Evolutionary conservation across 2,888 invertebrate genomes (phyloP), one percentile per base, ranked within the genome.

Genomic region (Torymus tubicola): DNA sequence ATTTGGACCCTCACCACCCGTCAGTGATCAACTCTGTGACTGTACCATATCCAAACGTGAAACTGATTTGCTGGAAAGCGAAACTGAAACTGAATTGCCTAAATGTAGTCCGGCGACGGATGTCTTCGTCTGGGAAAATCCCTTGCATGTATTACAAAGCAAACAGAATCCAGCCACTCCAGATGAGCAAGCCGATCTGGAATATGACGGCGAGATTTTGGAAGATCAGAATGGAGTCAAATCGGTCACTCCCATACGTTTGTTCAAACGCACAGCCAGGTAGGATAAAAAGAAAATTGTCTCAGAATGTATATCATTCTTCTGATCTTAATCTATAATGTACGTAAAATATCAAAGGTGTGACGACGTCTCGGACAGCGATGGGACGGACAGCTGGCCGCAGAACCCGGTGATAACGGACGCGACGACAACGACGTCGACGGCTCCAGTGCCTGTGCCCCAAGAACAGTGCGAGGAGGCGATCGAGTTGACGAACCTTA

Each of bases 121-220:
- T 85, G 94, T 96, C 69, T 96, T 95, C 87, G 89, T 96, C 31
- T 96, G 96, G 96, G 95, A 96, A 88, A 96, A 96, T 91, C 96
- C 96, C 0, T 89, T 96, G 57, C 95, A 95, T 16, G 84, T 83
- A 3, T 73, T 90, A 16, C 88, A 89, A 65, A 90, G 88, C 81
- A 87, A 87, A 88, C 92, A 83, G 64, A 90, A 92, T 78, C 93
- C 93, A 2, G 93, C 93, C 71, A 95, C 95, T 0, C 95, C 95
- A 0, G 95, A 95, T 86, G 95, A 95, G 86, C 95, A 95, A 86
- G 94, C 93, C 0, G 95, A 95, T 71, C 91, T 95, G 12, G 95
- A 95, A 86, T 94, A 93, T 83, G 95, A 95, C 85, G 91, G 91
- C 2, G 94, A 93, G 71, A 93, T 94, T 85, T 93, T 94, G 84